Evolutionary conservation across 2,888 invertebrate species (phyloP), one percentile per base, ranked within the genome.

Genomic region (Chromoteleia sp.): DNA sequence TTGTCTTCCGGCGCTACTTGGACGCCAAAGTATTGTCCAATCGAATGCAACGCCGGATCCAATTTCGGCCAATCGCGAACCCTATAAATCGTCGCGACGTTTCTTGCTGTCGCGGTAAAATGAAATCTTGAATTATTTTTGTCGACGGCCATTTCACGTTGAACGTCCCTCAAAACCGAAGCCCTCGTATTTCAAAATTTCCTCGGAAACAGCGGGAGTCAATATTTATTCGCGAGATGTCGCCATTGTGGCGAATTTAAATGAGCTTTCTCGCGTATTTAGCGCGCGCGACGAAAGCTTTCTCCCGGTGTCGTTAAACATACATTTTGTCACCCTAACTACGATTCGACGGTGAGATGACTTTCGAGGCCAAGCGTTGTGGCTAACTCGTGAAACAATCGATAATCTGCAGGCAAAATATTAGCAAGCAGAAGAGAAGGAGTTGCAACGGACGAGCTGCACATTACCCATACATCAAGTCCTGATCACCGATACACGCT

Each of bases 191-290:
- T n/a, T n/a, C n/a, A n/a, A 36, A 36, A 36, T 8, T 36, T 36
- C n/a, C 36, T 36, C n/a, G n/a, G n/a, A 36, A 3, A n/a, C n/a
- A 36, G 39, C 14, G 4, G 10, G 33, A 17, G 68, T 50, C 68
- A 67, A 67, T 81, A 84, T 78, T 76, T 71, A 70, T 70, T 30
- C 63, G 77, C 33, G 84, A 83, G 81, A 82, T 81, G 82, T 83
- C 85, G 88, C 87, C 88, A 88, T 88, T 89, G 88, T 88, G 81
- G 83, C 82, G 85, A 85, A 91, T 91, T 90, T 86, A 88, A 90
- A 90, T 89, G 88, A 88, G 89, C 86, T 87, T 89, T 87, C 88
- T 88, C 86, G 88, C 86, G 87, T 87, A 87, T 90, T 89, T 87
- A 87, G 85, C 67, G 71, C 63, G 83, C 82, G 81, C 71, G 84